Conservation (phyloP, 2,888 invertebrate genomes). For the Heliconius cydno region DNA sequence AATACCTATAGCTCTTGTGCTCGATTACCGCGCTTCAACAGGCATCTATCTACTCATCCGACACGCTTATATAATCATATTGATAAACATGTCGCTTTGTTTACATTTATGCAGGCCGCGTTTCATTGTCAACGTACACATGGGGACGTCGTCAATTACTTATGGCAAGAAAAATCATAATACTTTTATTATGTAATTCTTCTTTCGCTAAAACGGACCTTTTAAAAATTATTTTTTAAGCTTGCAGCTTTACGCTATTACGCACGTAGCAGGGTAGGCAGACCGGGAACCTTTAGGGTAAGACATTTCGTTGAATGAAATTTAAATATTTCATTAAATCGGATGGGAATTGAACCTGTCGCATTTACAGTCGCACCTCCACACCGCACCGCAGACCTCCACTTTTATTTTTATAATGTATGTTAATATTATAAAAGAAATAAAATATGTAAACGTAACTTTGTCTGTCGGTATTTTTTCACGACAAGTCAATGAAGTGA, state of each 20-base stretch:
- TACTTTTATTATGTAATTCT: background rate
- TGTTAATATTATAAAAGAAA: too few relatives aligned
- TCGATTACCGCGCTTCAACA: constrained; percentile 9
- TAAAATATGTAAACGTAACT: too few relatives aligned
- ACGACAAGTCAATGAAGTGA: too few relatives aligned
- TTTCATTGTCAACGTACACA: constrained; percentile 17
- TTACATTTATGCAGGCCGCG: constrained; percentile 21
- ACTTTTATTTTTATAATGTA: too few relatives aligned
- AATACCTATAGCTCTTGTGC: background rate
- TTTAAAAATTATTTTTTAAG: background rate
- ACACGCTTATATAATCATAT: constrained; percentile 30
- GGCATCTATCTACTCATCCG: constrained; percentile 16
- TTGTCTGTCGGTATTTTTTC: too few relatives aligned
- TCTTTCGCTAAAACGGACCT: background rate
- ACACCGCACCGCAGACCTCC: too few relatives aligned
- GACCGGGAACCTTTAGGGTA: too few relatives aligned
- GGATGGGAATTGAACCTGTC: too few relatives aligned
- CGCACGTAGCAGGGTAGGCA: too few relatives aligned
- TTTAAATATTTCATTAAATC: too few relatives aligned
- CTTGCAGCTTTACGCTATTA: background rate
- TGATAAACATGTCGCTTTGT: constrained; percentile 30
- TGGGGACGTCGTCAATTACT: background rate
- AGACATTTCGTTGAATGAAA: too few relatives aligned
- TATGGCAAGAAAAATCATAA: background rate
- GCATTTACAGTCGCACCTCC: too few relatives aligned